phyloP scores from a whole-genome alignment of 2,797 vertebrate species.

The Hydrolagus colliei region DNA sequence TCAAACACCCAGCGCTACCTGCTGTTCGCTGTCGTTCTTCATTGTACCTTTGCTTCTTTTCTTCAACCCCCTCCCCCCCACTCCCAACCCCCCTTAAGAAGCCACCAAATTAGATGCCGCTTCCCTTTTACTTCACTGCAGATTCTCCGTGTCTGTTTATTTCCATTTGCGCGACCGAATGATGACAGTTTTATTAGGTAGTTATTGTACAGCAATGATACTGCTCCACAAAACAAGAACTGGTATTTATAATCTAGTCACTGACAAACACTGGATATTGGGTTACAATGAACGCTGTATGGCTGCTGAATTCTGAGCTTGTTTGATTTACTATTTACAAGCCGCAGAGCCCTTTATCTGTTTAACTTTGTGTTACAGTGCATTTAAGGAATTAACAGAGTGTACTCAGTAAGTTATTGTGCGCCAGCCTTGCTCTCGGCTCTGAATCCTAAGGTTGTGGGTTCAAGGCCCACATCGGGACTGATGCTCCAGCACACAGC shows the following conservation, averaged over 20 bases:
- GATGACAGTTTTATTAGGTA: neutral
- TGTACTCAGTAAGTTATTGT: neutral
- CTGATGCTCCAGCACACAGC: too few species aligned
- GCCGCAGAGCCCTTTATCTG: neutral
- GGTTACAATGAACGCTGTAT: neutral
- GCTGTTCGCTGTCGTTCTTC: too few species aligned
- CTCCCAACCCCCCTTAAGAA: neutral
- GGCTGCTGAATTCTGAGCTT: neutral
- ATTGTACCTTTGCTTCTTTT: neutral
- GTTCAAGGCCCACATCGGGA: too few species aligned
- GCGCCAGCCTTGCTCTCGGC: too few species aligned
- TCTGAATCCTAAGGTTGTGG: too few species aligned
- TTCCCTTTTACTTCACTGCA: neutral
- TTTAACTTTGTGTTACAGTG: neutral
- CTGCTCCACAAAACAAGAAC: neutral
- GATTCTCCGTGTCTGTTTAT: neutral
- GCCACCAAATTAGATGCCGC: too few species aligned
- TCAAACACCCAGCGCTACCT: neutral
- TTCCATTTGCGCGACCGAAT: neutral
- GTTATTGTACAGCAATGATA: neutral
- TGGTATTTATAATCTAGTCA: neutral
- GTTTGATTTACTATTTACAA: neutral
- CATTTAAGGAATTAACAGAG: neutral
- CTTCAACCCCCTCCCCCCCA: too few species aligned
- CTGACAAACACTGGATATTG: neutral